Evolutionary conservation across 2,797 vertebrate genomes (phyloP).

Genomic region (Chiloscyllium punctatum): DNA sequence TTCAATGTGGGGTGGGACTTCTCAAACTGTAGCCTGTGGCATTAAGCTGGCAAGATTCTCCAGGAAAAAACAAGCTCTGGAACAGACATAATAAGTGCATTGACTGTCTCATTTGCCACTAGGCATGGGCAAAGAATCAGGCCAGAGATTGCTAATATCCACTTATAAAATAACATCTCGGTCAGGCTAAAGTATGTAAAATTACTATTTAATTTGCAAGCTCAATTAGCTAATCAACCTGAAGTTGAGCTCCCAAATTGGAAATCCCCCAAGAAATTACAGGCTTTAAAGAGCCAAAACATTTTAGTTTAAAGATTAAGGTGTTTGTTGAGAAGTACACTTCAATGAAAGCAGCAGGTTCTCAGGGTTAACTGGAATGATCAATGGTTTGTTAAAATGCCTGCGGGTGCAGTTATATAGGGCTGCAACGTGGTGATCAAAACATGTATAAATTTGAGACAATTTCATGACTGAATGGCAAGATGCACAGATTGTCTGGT

Average conservation of each 20-base stretch:
- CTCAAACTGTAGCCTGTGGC: no score
- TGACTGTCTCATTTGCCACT: no score
- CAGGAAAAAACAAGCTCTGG: no score
- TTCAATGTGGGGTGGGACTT: no score
- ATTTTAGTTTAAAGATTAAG: neutral
- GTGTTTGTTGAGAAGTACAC: neutral
- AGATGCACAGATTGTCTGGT: neutral
- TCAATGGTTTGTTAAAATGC: slow-evolving; percentile 18
- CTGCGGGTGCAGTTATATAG: neutral
- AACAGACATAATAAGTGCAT: no score
- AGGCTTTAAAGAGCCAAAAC: neutral
- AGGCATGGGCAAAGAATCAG: no score
- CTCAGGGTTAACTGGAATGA: slow-evolving; percentile 33
- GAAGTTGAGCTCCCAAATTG: neutral
- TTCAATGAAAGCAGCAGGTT: slow-evolving; percentile 20
- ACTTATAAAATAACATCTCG: neutral
- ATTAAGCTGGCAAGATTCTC: no score
- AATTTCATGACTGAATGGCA: slow-evolving; percentile 20
- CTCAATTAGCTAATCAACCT: neutral
- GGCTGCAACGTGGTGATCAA: slow-evolving; percentile 1
- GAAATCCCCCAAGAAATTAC: neutral
- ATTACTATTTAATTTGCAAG: neutral
- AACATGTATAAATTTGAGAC: slow-evolving; percentile 23
- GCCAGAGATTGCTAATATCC: no score
- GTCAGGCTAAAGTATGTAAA: neutral